phyloP scores from a whole-genome alignment of 2,888 invertebrate species.

The Nipponacmea schrenckii region DNA sequence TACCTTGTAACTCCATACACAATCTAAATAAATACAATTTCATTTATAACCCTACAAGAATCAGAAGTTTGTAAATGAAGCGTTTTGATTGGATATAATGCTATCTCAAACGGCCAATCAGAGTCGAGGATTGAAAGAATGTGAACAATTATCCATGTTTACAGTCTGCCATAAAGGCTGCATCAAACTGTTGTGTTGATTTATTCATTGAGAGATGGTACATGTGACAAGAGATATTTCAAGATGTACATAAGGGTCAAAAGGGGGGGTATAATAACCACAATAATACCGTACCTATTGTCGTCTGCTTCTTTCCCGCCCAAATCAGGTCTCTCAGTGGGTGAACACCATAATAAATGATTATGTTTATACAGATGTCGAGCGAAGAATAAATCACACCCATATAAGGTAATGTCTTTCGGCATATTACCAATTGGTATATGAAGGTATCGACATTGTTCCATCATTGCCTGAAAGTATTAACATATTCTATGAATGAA shows the following conservation, averaged over 20 bases:
- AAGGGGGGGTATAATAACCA: too few species aligned
- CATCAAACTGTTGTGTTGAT: too few species aligned
- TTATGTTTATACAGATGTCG: conserved; percentile 89
- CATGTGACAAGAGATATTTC: too few species aligned
- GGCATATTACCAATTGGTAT: conserved; percentile 91
- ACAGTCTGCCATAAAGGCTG: too few species aligned
- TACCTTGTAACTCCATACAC: conserved; percentile 60
- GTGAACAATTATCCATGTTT: too few species aligned
- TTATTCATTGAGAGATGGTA: too few species aligned
- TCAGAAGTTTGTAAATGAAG: too few species aligned
- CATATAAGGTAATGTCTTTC: conserved; percentile 79
- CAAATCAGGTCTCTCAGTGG: conserved; percentile 91
- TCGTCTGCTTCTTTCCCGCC: conserved; percentile 96
- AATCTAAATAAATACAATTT: conserved; percentile 39
- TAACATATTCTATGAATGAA: not conserved
- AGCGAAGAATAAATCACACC: conserved; percentile 94
- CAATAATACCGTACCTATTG: conserved; percentile 74
- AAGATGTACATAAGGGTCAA: too few species aligned
- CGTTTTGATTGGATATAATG: too few species aligned
- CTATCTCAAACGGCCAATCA: too few species aligned
- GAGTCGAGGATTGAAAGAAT: too few species aligned
- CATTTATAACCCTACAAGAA: too few species aligned
- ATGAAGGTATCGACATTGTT: conserved; percentile 81
- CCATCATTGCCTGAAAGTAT: conserved; percentile 64
- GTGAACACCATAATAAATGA: conserved; percentile 95